phyloP scores from a whole-genome alignment of 2,888 invertebrate species.

The Hypercompe scribonia region DNA sequence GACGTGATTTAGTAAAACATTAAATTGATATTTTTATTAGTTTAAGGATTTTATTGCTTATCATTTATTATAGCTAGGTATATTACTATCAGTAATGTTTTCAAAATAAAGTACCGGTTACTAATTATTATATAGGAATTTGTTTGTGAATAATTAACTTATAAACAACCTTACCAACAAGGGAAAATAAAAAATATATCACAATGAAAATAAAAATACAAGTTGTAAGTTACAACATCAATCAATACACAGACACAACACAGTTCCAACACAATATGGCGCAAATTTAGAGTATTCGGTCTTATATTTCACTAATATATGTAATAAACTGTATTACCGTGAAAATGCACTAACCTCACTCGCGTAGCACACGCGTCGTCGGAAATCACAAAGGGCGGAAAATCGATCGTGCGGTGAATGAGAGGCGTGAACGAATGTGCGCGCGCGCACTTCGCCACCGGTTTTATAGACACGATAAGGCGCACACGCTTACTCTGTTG shows the following conservation, averaged over 20 bases:
- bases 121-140: background rate
- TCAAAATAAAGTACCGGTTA: background rate
- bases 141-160: background rate
- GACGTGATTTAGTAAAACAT: background rate
- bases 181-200: background rate
- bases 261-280: conserved; percentile 39
- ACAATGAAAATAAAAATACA: background rate
- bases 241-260: conserved; percentile 46
- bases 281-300: conserved; percentile 33
- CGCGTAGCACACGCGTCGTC: conserved; percentile 76
- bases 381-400: conserved; percentile 71
- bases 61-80: no score
- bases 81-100: background rate
- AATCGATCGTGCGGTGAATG: conserved; percentile 74
- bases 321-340: conserved; percentile 49
- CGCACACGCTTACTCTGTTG: conserved; percentile 60
- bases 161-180: background rate
- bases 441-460: conserved; percentile 73
- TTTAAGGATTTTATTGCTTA: background rate
- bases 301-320: conserved; percentile 40
- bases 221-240: conserved; percentile 25
- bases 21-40: background rate
- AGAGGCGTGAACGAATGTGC: conserved; percentile 77
- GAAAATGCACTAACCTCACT: conserved; percentile 78
- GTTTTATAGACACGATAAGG: conserved; percentile 81